phyloP scores from a whole-genome alignment of 2,888 invertebrate genomes.

The Latheticus oryzae region DNA sequence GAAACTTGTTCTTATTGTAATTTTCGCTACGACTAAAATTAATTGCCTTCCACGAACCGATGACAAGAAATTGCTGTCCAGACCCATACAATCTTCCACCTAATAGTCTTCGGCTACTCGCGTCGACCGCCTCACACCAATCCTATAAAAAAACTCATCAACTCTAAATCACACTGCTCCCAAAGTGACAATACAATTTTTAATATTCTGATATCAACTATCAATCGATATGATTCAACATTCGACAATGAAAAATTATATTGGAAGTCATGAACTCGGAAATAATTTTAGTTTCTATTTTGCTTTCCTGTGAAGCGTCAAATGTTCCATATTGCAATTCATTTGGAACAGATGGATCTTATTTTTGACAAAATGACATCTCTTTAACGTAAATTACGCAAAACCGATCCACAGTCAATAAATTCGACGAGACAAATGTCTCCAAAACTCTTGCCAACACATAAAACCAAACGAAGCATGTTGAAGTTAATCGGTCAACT shows the following conservation, averaged over 20 bases:
- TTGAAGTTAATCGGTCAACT: slow-evolving; percentile 3
- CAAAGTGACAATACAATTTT: too few species aligned
- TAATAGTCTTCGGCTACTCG: slow-evolving; percentile 31
- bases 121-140: slow-evolving; percentile 19
- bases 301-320: too few species aligned
- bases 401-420: slow-evolving; percentile 16
- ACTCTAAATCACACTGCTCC: background rate
- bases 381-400: slow-evolving; percentile 22
- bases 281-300: too few species aligned
- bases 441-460: slow-evolving; percentile 8
- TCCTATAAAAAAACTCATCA: slow-evolving; percentile 16
- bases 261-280: too few species aligned
- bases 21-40: slow-evolving; percentile 54
- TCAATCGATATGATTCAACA: too few species aligned
- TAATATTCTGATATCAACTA: too few species aligned
- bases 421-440: slow-evolving; percentile 21
- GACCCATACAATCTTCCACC: slow-evolving; percentile 39
- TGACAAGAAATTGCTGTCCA: slow-evolving; percentile 50
- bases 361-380: slow-evolving; percentile 22
- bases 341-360: slow-evolving; percentile 3
- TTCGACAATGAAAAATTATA: too few species aligned
- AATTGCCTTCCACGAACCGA: slow-evolving; percentile 52
- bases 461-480: slow-evolving; percentile 13
- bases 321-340: too few species aligned
- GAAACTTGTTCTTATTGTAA: slow-evolving; percentile 54